phyloP scores from a whole-genome alignment of 2,888 invertebrate species.

The Morpho achilles region DNA sequence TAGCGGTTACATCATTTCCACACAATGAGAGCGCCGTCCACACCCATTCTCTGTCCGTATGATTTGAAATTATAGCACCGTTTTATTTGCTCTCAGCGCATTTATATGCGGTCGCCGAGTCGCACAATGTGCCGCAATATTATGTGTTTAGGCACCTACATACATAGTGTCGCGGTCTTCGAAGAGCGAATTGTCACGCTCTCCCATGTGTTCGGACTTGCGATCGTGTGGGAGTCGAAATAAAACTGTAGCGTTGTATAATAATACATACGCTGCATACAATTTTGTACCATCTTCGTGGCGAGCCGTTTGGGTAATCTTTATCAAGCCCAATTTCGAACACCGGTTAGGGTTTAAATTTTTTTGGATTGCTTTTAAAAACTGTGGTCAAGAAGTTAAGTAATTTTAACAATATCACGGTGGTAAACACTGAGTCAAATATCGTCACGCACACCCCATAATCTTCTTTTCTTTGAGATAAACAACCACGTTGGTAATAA shows the following conservation, averaged over 20 bases:
- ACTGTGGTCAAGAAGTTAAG: no score
- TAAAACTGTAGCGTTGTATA: constrained; percentile 72
- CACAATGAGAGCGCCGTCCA: constrained; percentile 79
- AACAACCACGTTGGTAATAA: no score
- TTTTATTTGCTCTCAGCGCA: constrained; percentile 77
- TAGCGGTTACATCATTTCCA: constrained; percentile 80
- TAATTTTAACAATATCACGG: no score
- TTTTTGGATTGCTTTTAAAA: no score
- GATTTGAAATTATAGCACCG: constrained; percentile 80
- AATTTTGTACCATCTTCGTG: constrained; percentile 33
- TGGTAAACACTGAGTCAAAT: no score
- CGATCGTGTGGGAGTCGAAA: constrained; percentile 69
- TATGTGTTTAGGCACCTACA: constrained; percentile 66
- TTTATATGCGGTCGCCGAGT: constrained; percentile 74
- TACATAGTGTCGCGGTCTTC: constrained; percentile 48
- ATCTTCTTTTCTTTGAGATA: no score
- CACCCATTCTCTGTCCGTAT: constrained; percentile 80
- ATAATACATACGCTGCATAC: constrained; percentile 48
- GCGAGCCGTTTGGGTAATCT: neutral
- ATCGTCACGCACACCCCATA: no score
- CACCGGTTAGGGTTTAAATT: no score
- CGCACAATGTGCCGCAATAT: constrained; percentile 71
- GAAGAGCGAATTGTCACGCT: constrained; percentile 53
- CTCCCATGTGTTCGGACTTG: constrained; percentile 59
- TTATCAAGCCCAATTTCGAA: constrained; percentile 62